Conservation (phyloP, 2,888 invertebrate species). For the Platycheirus rosarum region DNA sequence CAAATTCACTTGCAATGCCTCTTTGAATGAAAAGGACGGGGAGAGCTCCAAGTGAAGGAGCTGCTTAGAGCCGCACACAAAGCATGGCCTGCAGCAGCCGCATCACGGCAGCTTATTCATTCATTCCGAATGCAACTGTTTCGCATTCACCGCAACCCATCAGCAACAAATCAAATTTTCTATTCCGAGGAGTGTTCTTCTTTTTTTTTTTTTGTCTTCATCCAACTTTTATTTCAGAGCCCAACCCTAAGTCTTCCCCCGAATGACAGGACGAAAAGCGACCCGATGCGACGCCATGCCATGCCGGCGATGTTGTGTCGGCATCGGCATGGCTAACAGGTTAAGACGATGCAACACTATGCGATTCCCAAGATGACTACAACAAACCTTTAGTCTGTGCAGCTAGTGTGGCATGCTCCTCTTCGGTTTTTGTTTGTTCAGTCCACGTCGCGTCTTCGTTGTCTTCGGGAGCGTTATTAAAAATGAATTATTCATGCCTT, state of each 20-base stretch:
- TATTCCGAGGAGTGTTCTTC: slow-evolving; percentile 44
- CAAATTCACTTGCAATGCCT: slow-evolving; percentile 53
- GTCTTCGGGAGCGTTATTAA: slow-evolving; percentile 70
- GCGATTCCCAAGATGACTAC: slow-evolving; percentile 51
- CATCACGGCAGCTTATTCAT: slow-evolving; percentile 30
- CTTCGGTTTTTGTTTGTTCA: slow-evolving; percentile 18
- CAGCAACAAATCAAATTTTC: slow-evolving; percentile 71
- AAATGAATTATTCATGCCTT: slow-evolving; percentile 75
- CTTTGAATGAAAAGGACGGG: slow-evolving; percentile 35
- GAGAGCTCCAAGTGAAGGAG: slow-evolving; percentile 10
- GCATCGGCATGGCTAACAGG: slow-evolving; percentile 56
- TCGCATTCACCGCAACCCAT: slow-evolving; percentile 68
- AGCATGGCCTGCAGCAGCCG: slow-evolving; percentile 6
- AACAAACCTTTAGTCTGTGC: slow-evolving; percentile 4
- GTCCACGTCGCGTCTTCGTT: slow-evolving; percentile 34
- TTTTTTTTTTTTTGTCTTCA: too few relatives aligned
- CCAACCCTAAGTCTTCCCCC: slow-evolving; percentile 35
- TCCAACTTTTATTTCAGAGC: slow-evolving; percentile 35
- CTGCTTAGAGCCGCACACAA: slow-evolving; percentile 41
- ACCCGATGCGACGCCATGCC: not conserved
- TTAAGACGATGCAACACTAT: slow-evolving; percentile 47
- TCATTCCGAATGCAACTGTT: slow-evolving; percentile 58
- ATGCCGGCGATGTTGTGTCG: slow-evolving; percentile 3
- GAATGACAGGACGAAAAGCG: not conserved
- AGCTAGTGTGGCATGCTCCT: slow-evolving; percentile 8